phyloP scores from a whole-genome alignment of 2,797 vertebrate genomes.

The Phoxinus dragarum region DNA sequence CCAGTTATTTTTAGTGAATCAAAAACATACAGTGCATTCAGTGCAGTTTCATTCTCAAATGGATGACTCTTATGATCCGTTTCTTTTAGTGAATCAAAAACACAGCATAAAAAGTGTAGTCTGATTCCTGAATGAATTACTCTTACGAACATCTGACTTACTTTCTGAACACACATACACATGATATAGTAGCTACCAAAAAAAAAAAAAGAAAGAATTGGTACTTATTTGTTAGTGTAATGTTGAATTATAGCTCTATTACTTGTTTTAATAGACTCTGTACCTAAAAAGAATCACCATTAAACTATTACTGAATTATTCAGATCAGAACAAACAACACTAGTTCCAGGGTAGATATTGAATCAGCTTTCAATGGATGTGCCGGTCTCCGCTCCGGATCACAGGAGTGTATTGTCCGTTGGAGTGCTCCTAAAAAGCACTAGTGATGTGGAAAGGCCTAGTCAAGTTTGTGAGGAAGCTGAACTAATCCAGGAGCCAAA shows the following conservation, averaged over 20 bases:
- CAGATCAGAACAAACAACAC: constrained; percentile 23
- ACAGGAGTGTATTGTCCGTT: constrained; percentile 68
- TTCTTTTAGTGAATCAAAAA: neutral
- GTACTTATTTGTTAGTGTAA: neutral
- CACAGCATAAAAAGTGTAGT: no score
- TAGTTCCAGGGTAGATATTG: constrained; percentile 7
- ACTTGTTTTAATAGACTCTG: constrained; percentile 26
- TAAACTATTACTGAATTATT: constrained; percentile 35
- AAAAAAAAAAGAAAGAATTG: no score
- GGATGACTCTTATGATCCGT: neutral
- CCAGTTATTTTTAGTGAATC: neutral
- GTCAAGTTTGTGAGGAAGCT: constrained; percentile 54
- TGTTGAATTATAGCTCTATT: neutral
- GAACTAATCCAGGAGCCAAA: constrained; percentile 76
- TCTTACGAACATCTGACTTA: neutral
- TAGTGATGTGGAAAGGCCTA: constrained; percentile 71
- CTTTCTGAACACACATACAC: neutral
- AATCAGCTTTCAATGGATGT: constrained; percentile 38
- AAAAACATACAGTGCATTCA: neutral
- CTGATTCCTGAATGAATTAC: neutral
- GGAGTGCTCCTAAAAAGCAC: constrained; percentile 65
- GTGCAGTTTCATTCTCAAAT: neutral
- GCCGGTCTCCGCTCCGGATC: constrained; percentile 54
- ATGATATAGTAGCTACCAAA: neutral
- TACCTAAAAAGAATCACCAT: constrained; percentile 2